Evolutionary conservation across 2,888 invertebrate genomes (phyloP).

Genomic region (Microctonus aethiopoides): DNA sequence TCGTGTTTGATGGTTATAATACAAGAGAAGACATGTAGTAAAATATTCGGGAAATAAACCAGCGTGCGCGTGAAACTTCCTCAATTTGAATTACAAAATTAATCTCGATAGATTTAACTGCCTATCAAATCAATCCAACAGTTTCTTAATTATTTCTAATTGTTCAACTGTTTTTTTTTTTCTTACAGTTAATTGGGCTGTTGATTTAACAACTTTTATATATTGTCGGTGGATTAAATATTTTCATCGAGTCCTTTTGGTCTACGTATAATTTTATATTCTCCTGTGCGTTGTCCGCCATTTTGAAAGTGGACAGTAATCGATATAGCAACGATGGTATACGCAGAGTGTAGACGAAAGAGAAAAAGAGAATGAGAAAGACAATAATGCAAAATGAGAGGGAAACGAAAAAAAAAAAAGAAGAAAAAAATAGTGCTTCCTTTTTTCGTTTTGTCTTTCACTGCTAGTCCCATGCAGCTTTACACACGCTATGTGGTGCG

Average conservation of each 20-base stretch:
- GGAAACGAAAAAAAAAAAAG: constrained; percentile 22
- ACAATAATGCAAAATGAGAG: too few relatives aligned
- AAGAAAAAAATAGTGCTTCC: constrained; percentile 33
- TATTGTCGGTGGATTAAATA: neutral
- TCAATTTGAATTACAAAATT: constrained; percentile 1
- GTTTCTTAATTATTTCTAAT: neutral
- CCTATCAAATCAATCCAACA: neutral
- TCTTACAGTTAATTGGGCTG: too few relatives aligned
- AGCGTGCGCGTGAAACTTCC: constrained; percentile 28
- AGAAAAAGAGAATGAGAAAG: constrained; percentile 4
- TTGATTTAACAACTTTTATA: too few relatives aligned
- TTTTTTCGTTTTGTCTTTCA: neutral
- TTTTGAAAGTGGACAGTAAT: constrained; percentile 63
- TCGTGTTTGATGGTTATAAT: neutral
- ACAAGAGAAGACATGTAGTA: neutral
- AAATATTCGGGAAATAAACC: constrained; percentile 15
- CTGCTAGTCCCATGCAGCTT: neutral
- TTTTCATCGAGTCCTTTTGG: neutral
- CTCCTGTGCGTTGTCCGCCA: constrained; percentile 52
- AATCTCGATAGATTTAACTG: neutral
- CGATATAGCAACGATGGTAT: constrained; percentile 57
- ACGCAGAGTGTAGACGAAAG: constrained; percentile 38
- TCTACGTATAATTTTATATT: neutral
- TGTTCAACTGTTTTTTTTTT: neutral
- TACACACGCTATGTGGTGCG: constrained; percentile 7